Evolutionary conservation across 1,140 invertebrate genomes (phyloP).

Genomic region (Diachasma alloeum): DNA sequence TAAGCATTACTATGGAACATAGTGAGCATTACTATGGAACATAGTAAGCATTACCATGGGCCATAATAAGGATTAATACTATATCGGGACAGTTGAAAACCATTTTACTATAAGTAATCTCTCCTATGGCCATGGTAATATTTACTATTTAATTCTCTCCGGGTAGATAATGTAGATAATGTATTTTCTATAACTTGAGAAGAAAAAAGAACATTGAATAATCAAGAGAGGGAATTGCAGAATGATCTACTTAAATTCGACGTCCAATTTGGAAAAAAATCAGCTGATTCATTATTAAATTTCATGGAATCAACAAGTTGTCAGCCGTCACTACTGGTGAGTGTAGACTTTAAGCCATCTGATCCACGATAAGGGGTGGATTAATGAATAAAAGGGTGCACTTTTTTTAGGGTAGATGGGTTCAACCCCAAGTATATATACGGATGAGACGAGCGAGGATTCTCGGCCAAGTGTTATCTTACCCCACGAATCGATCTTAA

Average conservation of each 20-base stretch:
- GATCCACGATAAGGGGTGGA: constrained; percentile 11
- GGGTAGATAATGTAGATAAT: too few relatives aligned
- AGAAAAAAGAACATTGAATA: background rate
- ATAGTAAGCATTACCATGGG: too few relatives aligned
- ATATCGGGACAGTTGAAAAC: too few relatives aligned
- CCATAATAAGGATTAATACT: too few relatives aligned
- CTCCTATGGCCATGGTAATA: too few relatives aligned
- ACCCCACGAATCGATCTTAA: constrained; percentile 32
- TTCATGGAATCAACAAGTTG: constrained; percentile 17
- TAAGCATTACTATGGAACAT: too few relatives aligned
- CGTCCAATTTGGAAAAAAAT: background rate
- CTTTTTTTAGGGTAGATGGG: background rate
- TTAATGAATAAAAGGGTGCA: constrained; percentile 15
- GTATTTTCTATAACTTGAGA: too few relatives aligned
- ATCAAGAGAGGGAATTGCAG: background rate
- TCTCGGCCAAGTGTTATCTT: constrained; percentile 10
- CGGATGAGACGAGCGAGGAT: background rate
- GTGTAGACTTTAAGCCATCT: background rate
- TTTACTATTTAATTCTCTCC: too few relatives aligned
- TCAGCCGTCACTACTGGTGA: background rate
- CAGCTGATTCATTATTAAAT: background rate
- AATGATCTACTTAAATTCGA: too few relatives aligned
- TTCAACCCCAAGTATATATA: constrained; percentile 1
- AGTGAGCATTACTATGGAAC: too few relatives aligned
- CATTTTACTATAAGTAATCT: too few relatives aligned